Evolutionary conservation across 2,888 invertebrate species (phyloP).

Genomic region (Himalopsyche anomala): DNA sequence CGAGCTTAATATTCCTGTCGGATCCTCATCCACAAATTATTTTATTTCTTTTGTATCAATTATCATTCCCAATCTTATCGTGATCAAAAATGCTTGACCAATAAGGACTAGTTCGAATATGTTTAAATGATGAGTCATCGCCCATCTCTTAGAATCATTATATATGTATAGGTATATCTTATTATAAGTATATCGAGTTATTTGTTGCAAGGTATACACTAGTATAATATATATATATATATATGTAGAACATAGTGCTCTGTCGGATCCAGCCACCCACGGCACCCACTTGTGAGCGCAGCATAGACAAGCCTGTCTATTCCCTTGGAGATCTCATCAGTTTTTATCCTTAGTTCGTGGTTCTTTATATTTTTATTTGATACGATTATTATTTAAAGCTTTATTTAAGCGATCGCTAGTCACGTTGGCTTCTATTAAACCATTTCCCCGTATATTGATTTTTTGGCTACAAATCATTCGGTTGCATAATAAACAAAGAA

Average conservation of each 20-base stretch:
- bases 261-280: background rate
- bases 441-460: too few relatives aligned
- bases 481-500: too few relatives aligned
- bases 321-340: too few relatives aligned
- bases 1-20: background rate
- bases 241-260: background rate
- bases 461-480: too few relatives aligned
- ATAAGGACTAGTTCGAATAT: constrained; percentile 30
- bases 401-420: too few relatives aligned
- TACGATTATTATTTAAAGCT: too few relatives aligned
- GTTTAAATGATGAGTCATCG: constrained; percentile 42
- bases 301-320: too few relatives aligned
- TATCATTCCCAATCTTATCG: constrained; percentile 38
- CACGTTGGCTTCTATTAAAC: too few relatives aligned
- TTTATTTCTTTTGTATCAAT: constrained; percentile 42
- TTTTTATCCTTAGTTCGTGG: too few relatives aligned
- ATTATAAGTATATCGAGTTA: background rate
- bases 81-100: constrained; percentile 40
- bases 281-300: too few relatives aligned
- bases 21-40: constrained; percentile 8
- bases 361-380: too few relatives aligned
- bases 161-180: background rate
- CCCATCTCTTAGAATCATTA: constrained; percentile 18
- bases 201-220: constrained; percentile 3
- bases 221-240: too few relatives aligned